These are phyloP conservation scores for Drosophila borealis DNA, from an alignment of 2,888 invertebrate species.

Conservation along the genomic window DNA sequence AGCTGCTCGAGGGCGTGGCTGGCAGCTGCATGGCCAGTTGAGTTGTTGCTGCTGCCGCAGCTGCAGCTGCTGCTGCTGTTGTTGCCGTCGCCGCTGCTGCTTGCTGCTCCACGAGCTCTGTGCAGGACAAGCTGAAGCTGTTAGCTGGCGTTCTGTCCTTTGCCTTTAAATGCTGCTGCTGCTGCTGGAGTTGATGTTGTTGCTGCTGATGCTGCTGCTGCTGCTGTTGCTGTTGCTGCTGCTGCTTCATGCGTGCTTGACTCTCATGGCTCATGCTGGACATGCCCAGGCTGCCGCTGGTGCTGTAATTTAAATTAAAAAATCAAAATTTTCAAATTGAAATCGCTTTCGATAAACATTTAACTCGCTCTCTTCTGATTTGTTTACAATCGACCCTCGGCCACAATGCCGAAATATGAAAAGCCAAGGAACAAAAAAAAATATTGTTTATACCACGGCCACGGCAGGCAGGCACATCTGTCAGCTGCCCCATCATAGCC, in stretches of 20 bases:
- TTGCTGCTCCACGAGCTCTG: constrained; percentile 58
- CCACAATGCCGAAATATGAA: constrained; percentile 50
- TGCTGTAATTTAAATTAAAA: constrained; percentile 55
- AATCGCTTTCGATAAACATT: constrained; percentile 52
- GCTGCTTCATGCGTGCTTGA: constrained; percentile 83
- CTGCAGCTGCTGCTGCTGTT: constrained; percentile 22
- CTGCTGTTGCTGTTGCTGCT: constrained; percentile 67
- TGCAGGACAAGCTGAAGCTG: constrained; percentile 52
- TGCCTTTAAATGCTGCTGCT: constrained; percentile 45
- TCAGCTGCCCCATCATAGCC: constrained; percentile 70
- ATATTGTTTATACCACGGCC: constrained; percentile 50
- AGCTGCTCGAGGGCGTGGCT: constrained; percentile 74
- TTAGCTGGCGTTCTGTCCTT: constrained; percentile 50
- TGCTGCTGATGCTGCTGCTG: constrained; percentile 60
- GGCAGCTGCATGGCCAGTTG: constrained; percentile 64
- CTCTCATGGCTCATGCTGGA: constrained; percentile 84
- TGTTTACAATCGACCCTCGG: constrained; percentile 54
- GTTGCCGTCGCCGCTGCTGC: constrained; percentile 37
- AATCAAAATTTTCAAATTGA: constrained; percentile 26
- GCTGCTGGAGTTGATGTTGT: constrained; percentile 50
- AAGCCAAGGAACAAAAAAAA: constrained; percentile 15
- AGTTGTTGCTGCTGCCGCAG: constrained; percentile 29
- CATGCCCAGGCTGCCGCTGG: constrained; percentile 74
- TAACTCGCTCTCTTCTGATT: constrained; percentile 13
- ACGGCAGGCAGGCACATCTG: constrained; percentile 60